phyloP scores from a whole-genome alignment of 2,888 invertebrate genomes.

The Drosophila niveifrons region DNA sequence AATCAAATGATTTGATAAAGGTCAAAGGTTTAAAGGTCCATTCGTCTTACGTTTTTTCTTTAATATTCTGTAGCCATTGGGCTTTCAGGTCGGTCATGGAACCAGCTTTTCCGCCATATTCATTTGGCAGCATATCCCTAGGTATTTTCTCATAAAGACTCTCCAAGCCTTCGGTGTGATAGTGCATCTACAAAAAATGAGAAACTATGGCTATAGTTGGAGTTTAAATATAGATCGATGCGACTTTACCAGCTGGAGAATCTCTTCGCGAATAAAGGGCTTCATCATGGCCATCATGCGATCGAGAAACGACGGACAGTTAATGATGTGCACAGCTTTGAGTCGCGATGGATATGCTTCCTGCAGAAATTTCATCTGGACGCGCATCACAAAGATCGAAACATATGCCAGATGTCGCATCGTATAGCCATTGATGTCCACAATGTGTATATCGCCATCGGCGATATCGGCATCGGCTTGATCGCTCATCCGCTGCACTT shows the following conservation, averaged over 20 bases:
- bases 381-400: conserved; percentile 87
- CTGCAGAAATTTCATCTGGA: conserved; percentile 89
- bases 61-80: conserved; percentile 86
- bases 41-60: conserved; percentile 62
- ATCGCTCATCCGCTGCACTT: not conserved
- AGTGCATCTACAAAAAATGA: conserved; percentile 85
- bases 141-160: conserved; percentile 87
- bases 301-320: conserved; percentile 87
- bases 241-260: conserved; percentile 86
- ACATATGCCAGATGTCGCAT: conserved; percentile 88
- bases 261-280: conserved; percentile 88
- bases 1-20: not conserved
- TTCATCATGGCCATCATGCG: conserved; percentile 87
- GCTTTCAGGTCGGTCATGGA: conserved; percentile 83
- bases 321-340: conserved; percentile 89
- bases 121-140: conserved; percentile 87
- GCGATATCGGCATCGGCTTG: conserved; percentile 86
- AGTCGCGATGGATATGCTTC: conserved; percentile 89
- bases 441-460: conserved; percentile 88
- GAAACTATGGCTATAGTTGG: not conserved
- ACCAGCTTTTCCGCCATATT: conserved; percentile 88
- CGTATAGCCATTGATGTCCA: conserved; percentile 89
- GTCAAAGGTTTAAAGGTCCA: not conserved
- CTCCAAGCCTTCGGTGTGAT: conserved; percentile 87
- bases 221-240: not conserved